These are phyloP conservation scores for Priocnemis perturbator DNA, from an alignment of 2,888 invertebrate genomes.

Conservation along the genomic window DNA sequence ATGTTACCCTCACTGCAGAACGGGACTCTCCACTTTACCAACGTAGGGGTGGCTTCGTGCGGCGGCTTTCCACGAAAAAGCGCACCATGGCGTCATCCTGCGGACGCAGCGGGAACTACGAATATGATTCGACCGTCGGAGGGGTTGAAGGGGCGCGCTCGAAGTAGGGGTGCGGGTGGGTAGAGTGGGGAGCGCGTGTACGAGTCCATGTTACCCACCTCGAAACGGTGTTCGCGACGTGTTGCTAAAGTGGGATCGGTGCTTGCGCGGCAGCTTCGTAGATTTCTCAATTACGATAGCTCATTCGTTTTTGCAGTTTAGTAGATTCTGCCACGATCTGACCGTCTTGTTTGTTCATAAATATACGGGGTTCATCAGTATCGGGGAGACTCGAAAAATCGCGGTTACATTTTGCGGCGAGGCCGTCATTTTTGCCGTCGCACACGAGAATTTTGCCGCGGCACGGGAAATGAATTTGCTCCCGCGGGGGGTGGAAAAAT, in stretches of 20 bases:
- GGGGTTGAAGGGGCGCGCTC: constrained; percentile 51
- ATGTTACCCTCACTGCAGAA: constrained; percentile 30
- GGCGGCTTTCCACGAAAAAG: constrained; percentile 47
- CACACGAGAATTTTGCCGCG: no score
- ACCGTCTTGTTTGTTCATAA: no score
- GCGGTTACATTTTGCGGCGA: no score
- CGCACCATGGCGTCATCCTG: constrained; percentile 65
- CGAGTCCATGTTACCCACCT: constrained; percentile 60
- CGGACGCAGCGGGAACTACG: constrained; percentile 50
- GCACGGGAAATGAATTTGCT: no score
- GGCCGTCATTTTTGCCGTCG: no score
- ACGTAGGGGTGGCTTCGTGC: constrained; percentile 43
- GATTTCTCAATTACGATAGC: no score
- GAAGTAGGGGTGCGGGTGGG: constrained; percentile 18
- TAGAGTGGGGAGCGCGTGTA: constrained; percentile 53
- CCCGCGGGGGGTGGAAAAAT: constrained; percentile 32
- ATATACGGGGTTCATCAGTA: no score
- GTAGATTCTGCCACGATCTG: no score
- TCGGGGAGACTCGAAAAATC: no score
- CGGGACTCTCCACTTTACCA: constrained; percentile 62
- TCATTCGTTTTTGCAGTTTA: no score
- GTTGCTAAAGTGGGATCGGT: no score
- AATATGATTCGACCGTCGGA: constrained; percentile 33
- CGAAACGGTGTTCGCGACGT: constrained; percentile 26
- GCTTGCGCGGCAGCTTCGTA: no score